Evolutionary conservation across 2,113 vertebrate genomes (phyloP), one percentile per base, ranked within the genome.

Genomic region (Scalopus aquaticus): DNA sequence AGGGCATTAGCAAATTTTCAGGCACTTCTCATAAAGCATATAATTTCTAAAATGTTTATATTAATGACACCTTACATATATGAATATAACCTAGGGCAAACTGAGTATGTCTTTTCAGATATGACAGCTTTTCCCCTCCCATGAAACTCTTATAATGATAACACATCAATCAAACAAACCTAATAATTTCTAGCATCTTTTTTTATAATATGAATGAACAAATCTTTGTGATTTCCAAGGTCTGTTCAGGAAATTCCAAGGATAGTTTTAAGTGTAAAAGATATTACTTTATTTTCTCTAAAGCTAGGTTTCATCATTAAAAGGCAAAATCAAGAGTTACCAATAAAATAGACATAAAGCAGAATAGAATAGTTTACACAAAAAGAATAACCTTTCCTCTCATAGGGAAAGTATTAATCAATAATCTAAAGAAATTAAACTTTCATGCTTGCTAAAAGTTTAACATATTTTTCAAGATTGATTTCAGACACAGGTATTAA

Each of bases 151-250:
- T 95, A 83, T 20, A 93, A 46, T 83, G 39, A 42, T 42, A 77
- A 64, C 15, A 60, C n/a, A 83, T 81, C 44, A 86, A 83, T 81
- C 44, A 86, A 65, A 72, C 58, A 93, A 65, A 67, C n/a, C 42
- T 92, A 72, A 64, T 78, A 64, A 94, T 92, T 94, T 94, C 67
- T 69, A 92, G 72, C 42, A 80, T 94, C 58, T 81, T 60, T 90
- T 91, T 85, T 89, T 89, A 64, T 89, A 91, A 84, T 35, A 88
- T 83, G 32, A 89, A 79, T 90, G 67, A 69, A 86, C 12, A 96
- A 92, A 60, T 32, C 58, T 64, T 80, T 64, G 5, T 89, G 73
- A 89, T 80, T 90, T 69, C 51, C 80, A 62, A 44, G 28, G 20
- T 9, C 24, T 51, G 37, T 94, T 79, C 85, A 82, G 67, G 30